A percentile compares a stretch with the other conserved stretches of the same genome.
phyloP scores from a whole-genome alignment of 2,888 invertebrate species.

The Branchellion lobata region DNA sequence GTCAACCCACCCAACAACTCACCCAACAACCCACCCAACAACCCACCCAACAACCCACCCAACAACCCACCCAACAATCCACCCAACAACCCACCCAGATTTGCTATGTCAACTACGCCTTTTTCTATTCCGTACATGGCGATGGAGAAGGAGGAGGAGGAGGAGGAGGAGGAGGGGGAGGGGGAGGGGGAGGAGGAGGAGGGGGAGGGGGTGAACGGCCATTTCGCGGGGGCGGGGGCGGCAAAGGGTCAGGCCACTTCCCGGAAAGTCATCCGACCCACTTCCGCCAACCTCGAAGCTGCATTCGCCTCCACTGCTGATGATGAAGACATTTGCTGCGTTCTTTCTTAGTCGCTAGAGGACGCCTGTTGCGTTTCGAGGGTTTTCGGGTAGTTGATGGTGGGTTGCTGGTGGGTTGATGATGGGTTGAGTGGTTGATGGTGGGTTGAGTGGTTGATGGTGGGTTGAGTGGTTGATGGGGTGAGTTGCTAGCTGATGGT shows the following conservation, averaged over 20 bases:
- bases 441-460: too few relatives aligned
- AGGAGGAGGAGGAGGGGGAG: background rate
- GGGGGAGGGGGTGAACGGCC: conserved; percentile 40
- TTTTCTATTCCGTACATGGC: conserved; percentile 20
- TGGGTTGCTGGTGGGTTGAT: too few relatives aligned
- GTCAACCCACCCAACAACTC: too few relatives aligned
- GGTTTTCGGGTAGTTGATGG: background rate
- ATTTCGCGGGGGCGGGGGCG: conserved; percentile 41
- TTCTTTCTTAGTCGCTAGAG: conserved; percentile 3
- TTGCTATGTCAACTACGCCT: conserved; percentile 27
- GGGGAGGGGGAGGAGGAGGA: conserved; percentile 24
- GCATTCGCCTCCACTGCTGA: conserved; percentile 47
- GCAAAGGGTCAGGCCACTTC: conserved; percentile 28
- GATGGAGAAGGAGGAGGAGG: conserved; percentile 16
- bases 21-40: background rate
- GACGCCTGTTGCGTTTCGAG: background rate
- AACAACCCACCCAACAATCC: background rate
- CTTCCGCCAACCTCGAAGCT: conserved; percentile 47
- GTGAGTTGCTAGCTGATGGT: too few relatives aligned
- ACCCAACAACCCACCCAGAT: background rate
- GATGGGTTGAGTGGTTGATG: too few relatives aligned
- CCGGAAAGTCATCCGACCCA: conserved; percentile 44
- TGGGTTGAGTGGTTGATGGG: too few relatives aligned
- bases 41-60: background rate
- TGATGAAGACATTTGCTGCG: conserved; percentile 46